phyloP scores from a whole-genome alignment of 2,888 invertebrate species.

The Diarsia mendica region DNA sequence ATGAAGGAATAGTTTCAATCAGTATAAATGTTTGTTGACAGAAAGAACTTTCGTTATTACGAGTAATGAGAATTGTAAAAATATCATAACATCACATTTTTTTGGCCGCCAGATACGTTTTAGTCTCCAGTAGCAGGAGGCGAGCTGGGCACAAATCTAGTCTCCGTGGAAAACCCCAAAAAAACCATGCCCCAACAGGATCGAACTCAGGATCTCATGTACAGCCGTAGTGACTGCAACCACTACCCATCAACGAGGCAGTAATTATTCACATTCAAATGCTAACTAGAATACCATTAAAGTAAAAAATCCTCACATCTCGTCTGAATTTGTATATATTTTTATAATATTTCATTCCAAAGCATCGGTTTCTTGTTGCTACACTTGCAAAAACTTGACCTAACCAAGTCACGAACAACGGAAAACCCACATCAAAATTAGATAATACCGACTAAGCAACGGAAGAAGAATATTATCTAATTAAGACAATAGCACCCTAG shows the following conservation, averaged over 20 bases:
- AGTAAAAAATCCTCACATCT: background rate
- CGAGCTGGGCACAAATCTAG: too few relatives aligned
- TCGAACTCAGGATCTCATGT: too few relatives aligned
- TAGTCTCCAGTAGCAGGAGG: too few relatives aligned
- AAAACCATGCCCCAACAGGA: too few relatives aligned
- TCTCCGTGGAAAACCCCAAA: too few relatives aligned
- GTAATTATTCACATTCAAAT: too few relatives aligned
- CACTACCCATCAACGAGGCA: too few relatives aligned
- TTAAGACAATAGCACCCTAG: slow-evolving; percentile 8
- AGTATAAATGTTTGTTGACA: background rate
- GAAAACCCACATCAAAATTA: slow-evolving; percentile 10
- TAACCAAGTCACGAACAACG: background rate
- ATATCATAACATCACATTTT: too few relatives aligned
- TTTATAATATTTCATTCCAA: background rate
- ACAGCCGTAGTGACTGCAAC: too few relatives aligned
- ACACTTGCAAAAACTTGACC: background rate
- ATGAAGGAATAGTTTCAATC: background rate
- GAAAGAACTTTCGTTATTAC: background rate
- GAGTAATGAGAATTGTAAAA: background rate
- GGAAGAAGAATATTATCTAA: slow-evolving; percentile 16
- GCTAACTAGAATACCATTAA: background rate
- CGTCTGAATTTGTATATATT: background rate
- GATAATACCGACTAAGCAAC: slow-evolving; percentile 21
- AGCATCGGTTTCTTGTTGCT: background rate
- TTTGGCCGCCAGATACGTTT: too few relatives aligned